Evolutionary conservation across 2,888 invertebrate species (phyloP), one percentile per base, ranked within the genome.

Genomic region (Ariolimax columbianus): DNA sequence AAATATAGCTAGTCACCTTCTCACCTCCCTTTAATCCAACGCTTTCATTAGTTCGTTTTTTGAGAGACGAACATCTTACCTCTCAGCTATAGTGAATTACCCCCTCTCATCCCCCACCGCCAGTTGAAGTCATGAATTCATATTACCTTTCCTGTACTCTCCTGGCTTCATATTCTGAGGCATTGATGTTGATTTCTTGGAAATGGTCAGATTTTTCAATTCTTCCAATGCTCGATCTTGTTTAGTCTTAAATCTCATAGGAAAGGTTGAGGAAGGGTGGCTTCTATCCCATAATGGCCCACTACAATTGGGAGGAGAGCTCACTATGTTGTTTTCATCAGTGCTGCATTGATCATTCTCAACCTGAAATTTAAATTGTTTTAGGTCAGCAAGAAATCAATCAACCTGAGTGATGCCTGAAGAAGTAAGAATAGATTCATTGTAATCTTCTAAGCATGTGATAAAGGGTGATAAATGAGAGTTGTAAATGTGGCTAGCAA

Each of bases 101-200:
- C n/a, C n/a, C n/a, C n/a, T n/a, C n/a, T n/a, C n/a, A n/a, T n/a
- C n/a, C n/a, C n/a, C n/a, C n/a, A n/a, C n/a, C n/a, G 3, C 2
- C 55, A 23, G 55, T 23, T 14, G 6, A 55, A 17, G 17, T 55
- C 17, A 55, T 55, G 19, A 17, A 66, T 66, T 1, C 33, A 40
- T 40, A 75, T 82, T 83, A 92, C 92, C 91, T 91, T 89, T 91
- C 75, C 88, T 89, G 73, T 88, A 91, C 80, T 90, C 90, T 30
- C 88, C 88, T 40, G 89, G 90, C 79, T 91, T 91, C 90, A 91
- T 90, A 73, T 91, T 89, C 43, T 87, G 87, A 11, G 92, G 92
- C 77, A 91, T 86, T 0, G 91, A 91, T 23, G 86, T 84, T 17
- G 92, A 91, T 78, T 91, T 90, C 63, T 83, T 75, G 43, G 55